These are phyloP conservation scores for Babylonia areolata DNA, from an alignment of 1,140 invertebrate species.

Conservation along the genomic window DNA sequence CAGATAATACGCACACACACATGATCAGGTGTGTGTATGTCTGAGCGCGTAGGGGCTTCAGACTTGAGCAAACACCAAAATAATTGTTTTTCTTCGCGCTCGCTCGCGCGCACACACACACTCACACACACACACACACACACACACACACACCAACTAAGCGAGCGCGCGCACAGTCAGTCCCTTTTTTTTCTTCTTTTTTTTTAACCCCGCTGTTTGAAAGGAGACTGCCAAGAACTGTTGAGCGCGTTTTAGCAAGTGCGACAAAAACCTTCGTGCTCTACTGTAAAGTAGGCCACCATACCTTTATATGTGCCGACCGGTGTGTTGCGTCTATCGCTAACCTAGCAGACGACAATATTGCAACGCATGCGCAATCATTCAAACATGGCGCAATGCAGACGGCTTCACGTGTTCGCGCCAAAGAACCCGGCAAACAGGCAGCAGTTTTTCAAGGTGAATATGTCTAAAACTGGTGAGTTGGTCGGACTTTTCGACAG, in stretches of 20 bases:
- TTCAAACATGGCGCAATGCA: slow-evolving; percentile 22
- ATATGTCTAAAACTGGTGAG: neutral
- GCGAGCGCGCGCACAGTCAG: too few species aligned
- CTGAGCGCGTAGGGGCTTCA: too few species aligned
- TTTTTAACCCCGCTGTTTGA: too few species aligned
- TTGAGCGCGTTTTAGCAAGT: too few species aligned
- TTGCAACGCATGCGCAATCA: slow-evolving; percentile 27
- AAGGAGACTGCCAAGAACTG: too few species aligned
- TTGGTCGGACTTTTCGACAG: neutral
- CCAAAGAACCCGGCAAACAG: neutral
- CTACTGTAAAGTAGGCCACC: too few species aligned
- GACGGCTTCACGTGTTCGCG: slow-evolving; percentile 25
- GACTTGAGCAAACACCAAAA: neutral
- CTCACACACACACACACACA: slow-evolving; percentile 23
- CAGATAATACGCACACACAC: neutral
- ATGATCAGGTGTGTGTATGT: neutral
- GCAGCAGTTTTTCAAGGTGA: neutral
- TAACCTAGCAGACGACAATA: slow-evolving; percentile 18
- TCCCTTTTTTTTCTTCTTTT: too few species aligned
- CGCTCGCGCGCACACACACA: neutral
- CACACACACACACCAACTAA: slow-evolving; percentile 2
- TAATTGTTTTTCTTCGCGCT: too few species aligned
- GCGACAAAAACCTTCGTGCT: too few species aligned
- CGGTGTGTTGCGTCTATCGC: neutral
- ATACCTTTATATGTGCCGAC: neutral